Evolutionary conservation across 1,140 invertebrate species (phyloP).

Genomic region (Aporrectodea caliginosa): DNA sequence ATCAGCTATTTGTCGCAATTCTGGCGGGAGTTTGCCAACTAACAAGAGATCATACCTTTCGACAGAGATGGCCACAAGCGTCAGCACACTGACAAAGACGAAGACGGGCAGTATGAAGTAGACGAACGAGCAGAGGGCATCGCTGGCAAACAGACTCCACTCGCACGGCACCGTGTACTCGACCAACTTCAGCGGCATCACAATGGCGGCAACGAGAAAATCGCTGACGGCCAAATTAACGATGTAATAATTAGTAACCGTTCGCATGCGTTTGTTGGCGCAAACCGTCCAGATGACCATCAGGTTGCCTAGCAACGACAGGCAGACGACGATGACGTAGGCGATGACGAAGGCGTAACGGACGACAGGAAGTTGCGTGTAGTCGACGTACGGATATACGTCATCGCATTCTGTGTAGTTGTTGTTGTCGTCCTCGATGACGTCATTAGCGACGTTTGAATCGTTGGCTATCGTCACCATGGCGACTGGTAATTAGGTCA

Average conservation of each 20-base stretch:
- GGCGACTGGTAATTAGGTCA: no score
- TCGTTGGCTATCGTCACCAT: background rate
- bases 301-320: constrained; percentile 51
- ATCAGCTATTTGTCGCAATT: no score
- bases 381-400: constrained; percentile 8
- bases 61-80: constrained; percentile 57
- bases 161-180: constrained; percentile 46
- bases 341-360: constrained; percentile 43
- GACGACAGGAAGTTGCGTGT: constrained; percentile 13
- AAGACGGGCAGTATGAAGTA: constrained; percentile 55
- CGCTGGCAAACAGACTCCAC: constrained; percentile 22
- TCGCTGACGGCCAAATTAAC: constrained; percentile 57
- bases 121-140: constrained; percentile 53
- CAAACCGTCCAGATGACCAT: constrained; percentile 48
- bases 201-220: constrained; percentile 56
- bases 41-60: constrained; percentile 61
- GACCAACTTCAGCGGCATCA: constrained; percentile 57
- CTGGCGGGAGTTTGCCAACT: no score
- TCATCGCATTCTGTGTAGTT: background rate
- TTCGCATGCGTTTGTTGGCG: constrained; percentile 57
- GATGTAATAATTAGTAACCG: constrained; percentile 59
- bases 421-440: background rate
- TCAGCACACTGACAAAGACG: constrained; percentile 56
- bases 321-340: constrained; percentile 52
- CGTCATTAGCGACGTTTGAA: background rate